Evolutionary conservation across 1,140 invertebrate genomes (phyloP).

Genomic region (Hyphantria cunea): DNA sequence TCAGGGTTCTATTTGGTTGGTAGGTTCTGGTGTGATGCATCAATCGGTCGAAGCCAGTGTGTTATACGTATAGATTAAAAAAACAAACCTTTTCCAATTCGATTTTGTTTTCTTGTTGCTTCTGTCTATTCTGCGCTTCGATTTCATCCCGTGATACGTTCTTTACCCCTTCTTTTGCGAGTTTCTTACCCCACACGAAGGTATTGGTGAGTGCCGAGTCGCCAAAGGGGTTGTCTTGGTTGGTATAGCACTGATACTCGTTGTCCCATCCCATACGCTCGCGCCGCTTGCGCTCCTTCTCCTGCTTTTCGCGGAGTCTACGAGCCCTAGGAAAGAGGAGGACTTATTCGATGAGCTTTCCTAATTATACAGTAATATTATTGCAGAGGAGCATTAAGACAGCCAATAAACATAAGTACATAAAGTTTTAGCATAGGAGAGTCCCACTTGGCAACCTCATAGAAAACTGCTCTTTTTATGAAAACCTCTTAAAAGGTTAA

Average conservation of each 20-base stretch:
- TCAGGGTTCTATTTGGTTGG: no score
- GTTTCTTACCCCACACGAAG: constrained; percentile 98
- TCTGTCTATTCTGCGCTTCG: constrained; percentile 91
- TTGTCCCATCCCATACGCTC: constrained; percentile 98
- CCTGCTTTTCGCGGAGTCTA: constrained; percentile 94
- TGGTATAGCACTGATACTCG: constrained; percentile 97
- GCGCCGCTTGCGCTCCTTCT: constrained; percentile 93
- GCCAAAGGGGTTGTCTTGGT: constrained; percentile 99
- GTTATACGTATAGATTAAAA: no score
- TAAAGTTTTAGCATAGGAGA: no score
- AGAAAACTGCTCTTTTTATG: no score
- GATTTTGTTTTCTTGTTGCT: constrained; percentile 94
- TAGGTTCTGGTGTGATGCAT: no score
- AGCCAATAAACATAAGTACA: no score
- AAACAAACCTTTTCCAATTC: constrained; percentile 95
- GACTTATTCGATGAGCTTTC: no score
- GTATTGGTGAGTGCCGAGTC: constrained; percentile 93
- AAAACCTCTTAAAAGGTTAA: no score
- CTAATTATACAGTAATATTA: no score
- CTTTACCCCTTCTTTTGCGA: constrained; percentile 96
- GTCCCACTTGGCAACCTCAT: no score
- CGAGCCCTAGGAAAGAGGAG: constrained; percentile 83
- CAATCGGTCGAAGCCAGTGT: no score
- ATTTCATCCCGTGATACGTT: constrained; percentile 91
- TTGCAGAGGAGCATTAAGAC: no score